Evolutionary conservation across 2,797 vertebrate species (phyloP).

Genomic region (Carapus acus): DNA sequence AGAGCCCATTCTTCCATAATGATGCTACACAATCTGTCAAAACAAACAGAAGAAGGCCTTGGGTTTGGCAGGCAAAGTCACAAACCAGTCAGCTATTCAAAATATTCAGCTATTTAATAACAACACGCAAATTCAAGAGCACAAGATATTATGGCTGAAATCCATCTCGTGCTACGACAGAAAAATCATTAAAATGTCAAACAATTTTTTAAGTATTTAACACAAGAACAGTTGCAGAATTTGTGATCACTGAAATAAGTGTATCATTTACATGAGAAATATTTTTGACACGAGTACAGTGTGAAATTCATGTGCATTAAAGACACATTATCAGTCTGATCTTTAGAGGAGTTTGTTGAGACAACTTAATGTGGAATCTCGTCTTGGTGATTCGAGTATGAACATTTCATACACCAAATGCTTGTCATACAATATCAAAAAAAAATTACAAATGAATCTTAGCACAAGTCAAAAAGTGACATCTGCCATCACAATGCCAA

Average conservation of each 20-base stretch:
- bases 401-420: not conserved
- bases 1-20: not conserved
- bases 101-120: conserved; percentile 32
- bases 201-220: not conserved
- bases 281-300: not conserved
- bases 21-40: not conserved
- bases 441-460: not conserved
- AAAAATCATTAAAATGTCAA: not conserved
- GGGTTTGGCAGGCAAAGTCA: not conserved
- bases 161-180: not conserved
- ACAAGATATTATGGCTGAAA: not conserved
- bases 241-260: not conserved
- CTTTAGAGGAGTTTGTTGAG: conserved; percentile 18
- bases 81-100: not conserved
- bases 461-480: not conserved
- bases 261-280: not conserved
- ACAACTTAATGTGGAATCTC: conserved; percentile 5
- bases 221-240: not conserved
- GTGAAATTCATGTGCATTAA: not conserved
- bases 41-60: not conserved
- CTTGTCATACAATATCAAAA: not conserved
- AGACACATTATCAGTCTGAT: conserved; percentile 3
- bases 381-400: not conserved
- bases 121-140: conserved; percentile 17
- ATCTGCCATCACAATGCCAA: not conserved